phyloP scores from a whole-genome alignment of 2,113 vertebrate species.

The Pica pica region DNA sequence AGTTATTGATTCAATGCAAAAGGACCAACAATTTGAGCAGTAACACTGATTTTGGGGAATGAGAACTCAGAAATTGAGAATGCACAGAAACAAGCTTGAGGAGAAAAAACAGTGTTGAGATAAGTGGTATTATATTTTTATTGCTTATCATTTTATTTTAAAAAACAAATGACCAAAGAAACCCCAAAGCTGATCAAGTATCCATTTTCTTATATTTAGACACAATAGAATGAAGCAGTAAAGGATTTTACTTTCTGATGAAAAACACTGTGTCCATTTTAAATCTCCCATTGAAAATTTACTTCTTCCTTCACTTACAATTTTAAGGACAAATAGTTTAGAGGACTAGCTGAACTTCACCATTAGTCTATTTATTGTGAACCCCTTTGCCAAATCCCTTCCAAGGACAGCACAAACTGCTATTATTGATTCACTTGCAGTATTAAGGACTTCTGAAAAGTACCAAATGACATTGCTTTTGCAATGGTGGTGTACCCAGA shows the following conservation, averaged over 20 bases:
- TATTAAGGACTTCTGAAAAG: background rate
- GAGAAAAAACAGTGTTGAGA: background rate
- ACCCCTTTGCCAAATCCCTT: background rate
- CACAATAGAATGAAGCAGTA: background rate
- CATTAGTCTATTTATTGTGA: background rate
- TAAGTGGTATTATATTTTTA: background rate
- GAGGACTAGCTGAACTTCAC: background rate
- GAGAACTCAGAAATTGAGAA: background rate
- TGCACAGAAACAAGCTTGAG: background rate
- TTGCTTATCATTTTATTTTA: background rate
- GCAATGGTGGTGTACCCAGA: background rate
- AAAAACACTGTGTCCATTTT: background rate
- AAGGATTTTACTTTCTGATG: background rate
- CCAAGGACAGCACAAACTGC: background rate
- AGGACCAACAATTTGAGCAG: background rate
- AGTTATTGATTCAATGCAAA: conserved; percentile 10
- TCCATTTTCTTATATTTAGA: background rate
- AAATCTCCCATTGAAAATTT: background rate
- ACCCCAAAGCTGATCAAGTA: background rate
- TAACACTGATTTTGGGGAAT: background rate
- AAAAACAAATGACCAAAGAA: background rate
- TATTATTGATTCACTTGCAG: background rate
- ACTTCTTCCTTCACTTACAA: background rate
- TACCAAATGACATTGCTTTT: background rate
- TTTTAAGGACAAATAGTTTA: background rate